A percentile compares a stretch with the other conserved stretches of the same genome.
Conservation (phyloP, 2,797 vertebrate genomes). For the Molossus alvarezi region DNA sequence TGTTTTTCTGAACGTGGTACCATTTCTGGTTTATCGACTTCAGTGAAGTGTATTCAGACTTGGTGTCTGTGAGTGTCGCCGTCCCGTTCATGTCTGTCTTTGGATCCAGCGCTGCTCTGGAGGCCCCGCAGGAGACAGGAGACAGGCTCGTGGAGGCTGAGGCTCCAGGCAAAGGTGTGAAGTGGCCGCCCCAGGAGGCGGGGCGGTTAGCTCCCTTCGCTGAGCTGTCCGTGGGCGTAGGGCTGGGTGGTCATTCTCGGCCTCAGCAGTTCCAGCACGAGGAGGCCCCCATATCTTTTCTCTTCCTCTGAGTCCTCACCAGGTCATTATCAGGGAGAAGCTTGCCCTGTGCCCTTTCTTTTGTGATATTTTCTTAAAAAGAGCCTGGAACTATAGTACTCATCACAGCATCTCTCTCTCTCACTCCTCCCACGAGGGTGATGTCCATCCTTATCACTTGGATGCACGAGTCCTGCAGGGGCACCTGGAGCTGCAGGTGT, state of each 20-base stretch:
- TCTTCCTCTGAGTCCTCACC: slow-evolving; percentile 38
- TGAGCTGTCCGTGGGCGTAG: background rate
- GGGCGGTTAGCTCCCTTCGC: background rate
- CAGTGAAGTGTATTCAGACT: background rate
- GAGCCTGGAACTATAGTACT: background rate
- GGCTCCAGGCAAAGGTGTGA: background rate
- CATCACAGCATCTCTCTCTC: background rate
- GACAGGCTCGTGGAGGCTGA: background rate
- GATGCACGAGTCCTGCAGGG: background rate
- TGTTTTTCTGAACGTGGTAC: background rate
- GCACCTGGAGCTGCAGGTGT: too few species aligned
- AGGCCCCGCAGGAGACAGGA: background rate
- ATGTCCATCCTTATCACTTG: background rate
- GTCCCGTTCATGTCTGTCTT: background rate
- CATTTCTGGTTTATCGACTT: slow-evolving; percentile 16
- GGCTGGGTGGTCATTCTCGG: slow-evolving; percentile 16
- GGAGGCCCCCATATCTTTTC: slow-evolving; percentile 37
- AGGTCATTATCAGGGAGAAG: slow-evolving; percentile 27
- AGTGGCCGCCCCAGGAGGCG: background rate
- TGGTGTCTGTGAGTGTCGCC: background rate
- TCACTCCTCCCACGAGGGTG: background rate
- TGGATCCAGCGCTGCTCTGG: background rate
- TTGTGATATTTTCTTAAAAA: background rate
- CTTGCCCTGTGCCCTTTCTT: background rate
- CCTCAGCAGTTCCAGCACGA: background rate